Base-by-base conservation (phyloP, 2,888 invertebrate species). In the Tenthredo livida region DNA sequence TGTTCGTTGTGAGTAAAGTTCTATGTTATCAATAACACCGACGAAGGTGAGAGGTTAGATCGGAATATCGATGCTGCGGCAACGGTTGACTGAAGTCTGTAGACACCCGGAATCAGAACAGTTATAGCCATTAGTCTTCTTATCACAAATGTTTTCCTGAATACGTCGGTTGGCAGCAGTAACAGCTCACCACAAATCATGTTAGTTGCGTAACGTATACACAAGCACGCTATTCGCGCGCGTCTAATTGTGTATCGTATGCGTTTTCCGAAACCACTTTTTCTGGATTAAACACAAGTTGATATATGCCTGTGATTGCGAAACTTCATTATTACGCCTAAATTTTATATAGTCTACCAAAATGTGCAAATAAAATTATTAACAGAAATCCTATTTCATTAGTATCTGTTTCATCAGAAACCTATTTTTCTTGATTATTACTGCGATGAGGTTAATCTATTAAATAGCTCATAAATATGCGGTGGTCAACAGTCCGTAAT, bases 91-190 rank as follows among this genome's bases (percentile, higher is more conserved):
- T 37, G 80, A 40, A 61, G 47, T 21, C 50, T 77, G 33, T 54
- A 54, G 15, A 37, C 29, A 15, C 29, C 80, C 25, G 61, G 80
- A 37, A 58, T 80, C 21, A 4, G 61, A 61, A 17, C 58, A 40
- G 37, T 33, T 33, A 67, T 33, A 67, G 33, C 33, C 29, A 43
- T 61, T 50, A 4, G 61, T 40, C 7, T 61, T 80, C 58, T 58
- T 80, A 80, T 80, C 80, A 17, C 61, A 21, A 37, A 80, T 80
- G 80, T 80, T n/a, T 33, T 61, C 33, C 40, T 9, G 61, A 12
- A 21, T 61, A 9, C 40, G 61, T 61, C 2, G 72, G 40, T 73
- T 2, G 47, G 15, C n/a, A 37, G 61, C 29, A 33, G 61, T 17
- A 9, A 25, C 43, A 73, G 10, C 43, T 3, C 40, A 25, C 73